phyloP scores from a whole-genome alignment of 2,113 vertebrate genomes.

The Pteronura brasiliensis region DNA sequence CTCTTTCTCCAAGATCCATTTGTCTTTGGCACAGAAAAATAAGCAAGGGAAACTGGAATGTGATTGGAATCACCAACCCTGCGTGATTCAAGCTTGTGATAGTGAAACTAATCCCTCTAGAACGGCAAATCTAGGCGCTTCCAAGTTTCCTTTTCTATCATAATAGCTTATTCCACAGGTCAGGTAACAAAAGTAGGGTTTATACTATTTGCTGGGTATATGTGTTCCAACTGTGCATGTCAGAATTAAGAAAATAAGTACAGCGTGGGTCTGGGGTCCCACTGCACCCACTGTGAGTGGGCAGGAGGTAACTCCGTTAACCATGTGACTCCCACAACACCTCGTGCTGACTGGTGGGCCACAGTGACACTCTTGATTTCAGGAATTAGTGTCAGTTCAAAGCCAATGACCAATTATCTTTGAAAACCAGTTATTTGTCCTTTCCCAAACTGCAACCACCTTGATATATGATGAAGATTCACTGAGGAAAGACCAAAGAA shows the following conservation, averaged over 20 bases:
- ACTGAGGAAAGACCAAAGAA: background rate
- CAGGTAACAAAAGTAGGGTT: background rate
- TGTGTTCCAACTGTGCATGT: background rate
- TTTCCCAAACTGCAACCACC: background rate
- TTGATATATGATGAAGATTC: background rate
- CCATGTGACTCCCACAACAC: accelerated
- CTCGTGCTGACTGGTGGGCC: no score
- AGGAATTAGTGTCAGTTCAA: background rate
- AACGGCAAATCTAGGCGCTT: background rate
- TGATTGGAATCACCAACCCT: background rate
- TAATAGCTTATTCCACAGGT: background rate
- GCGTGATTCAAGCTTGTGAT: background rate
- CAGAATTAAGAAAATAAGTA: background rate
- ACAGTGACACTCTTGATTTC: background rate
- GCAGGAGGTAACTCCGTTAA: background rate
- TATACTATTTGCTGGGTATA: background rate
- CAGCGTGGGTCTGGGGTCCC: background rate
- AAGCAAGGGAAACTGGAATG: background rate
- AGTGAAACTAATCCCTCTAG: background rate
- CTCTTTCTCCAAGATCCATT: background rate
- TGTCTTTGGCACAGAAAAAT: background rate
- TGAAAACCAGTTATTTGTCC: background rate
- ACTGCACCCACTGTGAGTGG: background rate
- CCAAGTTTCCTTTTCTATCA: background rate
- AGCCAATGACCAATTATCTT: background rate